These are phyloP conservation scores for Amphipyra berbera DNA, from an alignment of 2,888 invertebrate species.

Conservation along the genomic window DNA sequence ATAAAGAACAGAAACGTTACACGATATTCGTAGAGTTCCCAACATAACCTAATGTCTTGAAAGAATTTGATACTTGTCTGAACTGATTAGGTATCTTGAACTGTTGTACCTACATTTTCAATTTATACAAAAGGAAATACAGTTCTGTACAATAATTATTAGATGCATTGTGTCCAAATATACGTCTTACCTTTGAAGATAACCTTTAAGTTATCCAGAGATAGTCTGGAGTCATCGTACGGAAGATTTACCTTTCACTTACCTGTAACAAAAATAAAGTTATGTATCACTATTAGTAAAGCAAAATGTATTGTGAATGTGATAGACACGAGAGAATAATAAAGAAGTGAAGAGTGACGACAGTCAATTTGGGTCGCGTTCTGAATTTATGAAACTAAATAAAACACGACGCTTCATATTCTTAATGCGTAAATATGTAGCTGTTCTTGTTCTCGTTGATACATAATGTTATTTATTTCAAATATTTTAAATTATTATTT, in stretches of 20 bases:
- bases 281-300: conserved; percentile 30
- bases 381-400: conserved; percentile 42
- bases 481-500: conserved; percentile 6
- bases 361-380: conserved; percentile 48
- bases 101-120: too few relatives aligned
- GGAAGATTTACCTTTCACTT: conserved; percentile 58
- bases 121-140: too few relatives aligned
- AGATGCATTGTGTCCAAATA: neutral
- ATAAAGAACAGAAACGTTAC: neutral
- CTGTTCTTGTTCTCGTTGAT: conserved; percentile 20
- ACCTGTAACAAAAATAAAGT: conserved; percentile 74
- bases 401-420: conserved; percentile 28
- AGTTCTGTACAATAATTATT: neutral
- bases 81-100: too few relatives aligned
- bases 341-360: conserved; percentile 14
- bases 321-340: conserved; percentile 23
- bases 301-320: conserved; percentile 16
- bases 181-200: conserved; percentile 24
- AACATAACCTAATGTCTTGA: neutral
- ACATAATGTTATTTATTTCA: conserved; percentile 12
- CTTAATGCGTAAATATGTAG: conserved; percentile 21
- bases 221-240: conserved; percentile 5
- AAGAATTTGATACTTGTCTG: neutral
- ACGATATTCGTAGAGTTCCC: neutral
- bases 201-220: conserved; percentile 13